Percentiles rank a stretch among this genome's conserved stretches.
Evolutionary conservation across 2,113 vertebrate species (phyloP).

Genomic region (Rostratula benghalensis): DNA sequence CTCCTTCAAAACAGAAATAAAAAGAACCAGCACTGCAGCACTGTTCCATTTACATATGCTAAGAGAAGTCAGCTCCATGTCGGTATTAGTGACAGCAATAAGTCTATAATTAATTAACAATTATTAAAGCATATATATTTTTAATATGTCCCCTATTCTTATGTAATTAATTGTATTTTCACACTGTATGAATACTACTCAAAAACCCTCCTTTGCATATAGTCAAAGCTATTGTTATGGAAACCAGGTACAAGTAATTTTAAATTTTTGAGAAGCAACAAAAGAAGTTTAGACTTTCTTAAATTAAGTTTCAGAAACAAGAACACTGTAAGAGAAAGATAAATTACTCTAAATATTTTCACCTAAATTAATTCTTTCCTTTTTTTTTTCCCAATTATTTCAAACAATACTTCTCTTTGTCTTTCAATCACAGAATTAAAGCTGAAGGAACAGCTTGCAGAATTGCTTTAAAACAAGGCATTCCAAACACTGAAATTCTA

Average conservation of each 20-base stretch:
- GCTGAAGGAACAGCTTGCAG: background rate
- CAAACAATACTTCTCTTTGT: background rate
- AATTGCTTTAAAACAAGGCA: background rate
- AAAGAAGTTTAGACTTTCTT: background rate
- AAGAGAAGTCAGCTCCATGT: background rate
- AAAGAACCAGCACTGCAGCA: background rate
- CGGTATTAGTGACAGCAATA: background rate
- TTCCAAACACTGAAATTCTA: background rate
- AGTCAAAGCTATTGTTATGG: background rate
- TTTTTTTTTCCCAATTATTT: background rate
- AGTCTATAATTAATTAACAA: background rate
- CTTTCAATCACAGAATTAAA: background rate
- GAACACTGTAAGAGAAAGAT: background rate
- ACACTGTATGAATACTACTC: background rate
- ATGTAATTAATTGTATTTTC: background rate
- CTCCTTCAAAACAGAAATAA: background rate
- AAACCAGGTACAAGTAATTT: background rate
- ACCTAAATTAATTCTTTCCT: background rate
- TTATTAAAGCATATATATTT: background rate
- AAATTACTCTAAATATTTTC: constrained; percentile 15
- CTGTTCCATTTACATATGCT: background rate
- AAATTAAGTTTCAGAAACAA: background rate
- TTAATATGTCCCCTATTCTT: background rate
- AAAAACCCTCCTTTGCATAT: background rate
- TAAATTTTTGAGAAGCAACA: background rate